Base-by-base conservation (phyloP, 1,140 invertebrate genomes). In the Eurytemora carolleeae region DNA sequence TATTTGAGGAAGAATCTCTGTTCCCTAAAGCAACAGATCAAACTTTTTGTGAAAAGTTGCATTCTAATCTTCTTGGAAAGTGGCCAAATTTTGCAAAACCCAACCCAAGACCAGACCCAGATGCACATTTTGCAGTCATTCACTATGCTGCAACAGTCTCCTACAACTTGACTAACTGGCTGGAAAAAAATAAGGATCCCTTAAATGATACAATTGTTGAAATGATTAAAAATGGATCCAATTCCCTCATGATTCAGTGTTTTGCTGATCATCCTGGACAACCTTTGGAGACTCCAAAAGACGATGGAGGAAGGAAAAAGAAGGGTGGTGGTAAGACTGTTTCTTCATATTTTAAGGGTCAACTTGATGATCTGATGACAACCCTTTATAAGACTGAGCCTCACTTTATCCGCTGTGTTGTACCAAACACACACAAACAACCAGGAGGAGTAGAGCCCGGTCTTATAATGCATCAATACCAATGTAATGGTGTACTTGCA, bases 301-400 rank as follows among this genome's bases (percentile, higher is more conserved):
- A 61, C 20, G 19, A 23, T 19, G 82, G 76, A 67, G 81, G 78
- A 69, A 81, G 79, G 67, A 55, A 18, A 44, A 70, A 70, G 60
- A 92, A 92, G 80, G 87, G 89, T 71, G 87, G 86, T 81, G 88
- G 88, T 78, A 86, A 88, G 73, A 95, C 91, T 74, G 90, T 95
- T 68, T 95, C 90, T 58, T 90, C 88, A 66, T 82, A 84, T 65
- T 80, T 80, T 44, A 79, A 81, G n/a, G n/a, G n/a, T n/a, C n/a
- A n/a, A n/a, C n/a, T n/a, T n/a, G n/a, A n/a, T n/a, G n/a, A n/a
- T n/a, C n/a, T n/a, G n/a, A n/a, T n/a, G n/a, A n/a, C n/a, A n/a
- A n/a, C n/a, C n/a, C n/a, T n/a, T n/a, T n/a, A n/a, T n/a, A n/a
- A n/a, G n/a, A n/a, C n/a, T n/a, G n/a, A n/a, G n/a, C n/a, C n/a